Conservation (phyloP, 1,140 invertebrate genomes). For the Tribolium castaneum region DNA sequence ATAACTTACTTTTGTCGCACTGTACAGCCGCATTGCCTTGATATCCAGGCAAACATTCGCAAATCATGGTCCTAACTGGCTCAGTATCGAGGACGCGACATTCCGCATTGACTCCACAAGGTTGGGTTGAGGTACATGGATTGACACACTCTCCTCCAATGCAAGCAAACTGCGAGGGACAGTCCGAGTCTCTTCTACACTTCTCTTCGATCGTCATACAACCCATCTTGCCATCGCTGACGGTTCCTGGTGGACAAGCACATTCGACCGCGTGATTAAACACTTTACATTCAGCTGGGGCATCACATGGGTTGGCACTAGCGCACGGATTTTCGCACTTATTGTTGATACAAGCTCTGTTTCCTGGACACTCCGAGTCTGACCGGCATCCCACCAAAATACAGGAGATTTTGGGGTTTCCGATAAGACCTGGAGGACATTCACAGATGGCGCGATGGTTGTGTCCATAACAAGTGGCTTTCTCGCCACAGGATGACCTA, state of each 20-base stretch:
- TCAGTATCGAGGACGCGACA: constrained; percentile 85
- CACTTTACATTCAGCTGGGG: constrained; percentile 78
- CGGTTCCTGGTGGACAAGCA: constrained; percentile 81
- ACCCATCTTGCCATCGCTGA: constrained; percentile 73
- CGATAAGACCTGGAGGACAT: constrained; percentile 82
- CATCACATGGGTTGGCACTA: constrained; percentile 73
- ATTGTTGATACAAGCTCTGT: constrained; percentile 82
- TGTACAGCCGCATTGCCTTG: constrained; percentile 82
- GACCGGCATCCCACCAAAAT: constrained; percentile 80
- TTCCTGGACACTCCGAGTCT: constrained; percentile 79
- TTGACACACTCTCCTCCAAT: constrained; percentile 84
- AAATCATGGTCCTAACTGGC: constrained; percentile 89
- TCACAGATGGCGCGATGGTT: constrained; percentile 85
- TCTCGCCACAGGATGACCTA: constrained; percentile 60
- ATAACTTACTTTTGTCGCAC: constrained; percentile 75
- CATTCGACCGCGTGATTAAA: constrained; percentile 82
- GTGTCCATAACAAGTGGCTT: constrained; percentile 78
- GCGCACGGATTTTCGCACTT: constrained; percentile 83
- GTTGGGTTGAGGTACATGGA: constrained; percentile 82
- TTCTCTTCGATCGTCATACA: constrained; percentile 73
- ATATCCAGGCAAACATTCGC: constrained; percentile 87
- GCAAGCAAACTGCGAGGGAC: constrained; percentile 84
- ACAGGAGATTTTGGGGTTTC: constrained; percentile 83
- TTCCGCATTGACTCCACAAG: constrained; percentile 84
- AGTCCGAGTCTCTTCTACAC: constrained; percentile 84